phyloP scores from a whole-genome alignment of 2,888 invertebrate genomes.

The Dolichomitus sp. region DNA sequence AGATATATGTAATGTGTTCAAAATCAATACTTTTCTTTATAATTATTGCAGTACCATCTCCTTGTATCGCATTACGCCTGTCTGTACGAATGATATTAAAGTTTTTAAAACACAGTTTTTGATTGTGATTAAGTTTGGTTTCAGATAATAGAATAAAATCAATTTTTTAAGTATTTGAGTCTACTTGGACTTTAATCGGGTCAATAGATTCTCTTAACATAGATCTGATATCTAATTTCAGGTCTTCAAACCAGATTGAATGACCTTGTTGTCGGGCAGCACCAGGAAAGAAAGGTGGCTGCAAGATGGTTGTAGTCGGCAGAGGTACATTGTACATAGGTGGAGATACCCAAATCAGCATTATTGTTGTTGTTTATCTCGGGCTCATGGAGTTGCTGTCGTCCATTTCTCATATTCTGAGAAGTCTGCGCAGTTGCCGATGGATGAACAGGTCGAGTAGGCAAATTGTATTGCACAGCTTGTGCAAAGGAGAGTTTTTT shows the following conservation, averaged over 20 bases:
- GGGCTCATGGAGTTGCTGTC: no score
- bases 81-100: not conserved
- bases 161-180: not conserved
- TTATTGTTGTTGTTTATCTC: no score
- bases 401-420: no score
- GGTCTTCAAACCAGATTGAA: not conserved
- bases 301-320: no score
- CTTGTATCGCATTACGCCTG: not conserved
- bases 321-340: no score
- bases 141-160: not conserved
- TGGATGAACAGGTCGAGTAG: no score
- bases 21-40: constrained; percentile 12
- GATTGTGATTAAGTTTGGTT: not conserved
- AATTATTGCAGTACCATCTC: constrained; percentile 34
- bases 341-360: no score
- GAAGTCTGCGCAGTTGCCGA: no score
- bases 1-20: not conserved
- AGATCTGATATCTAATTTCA: not conserved
- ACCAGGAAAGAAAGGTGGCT: no score
- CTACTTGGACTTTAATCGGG: not conserved
- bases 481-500: not conserved
- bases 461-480: no score
- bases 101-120: not conserved
- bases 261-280: no score
- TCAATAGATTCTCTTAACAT: not conserved